Conservation (phyloP, 2,113 vertebrate species). For the Columbina picui region DNA sequence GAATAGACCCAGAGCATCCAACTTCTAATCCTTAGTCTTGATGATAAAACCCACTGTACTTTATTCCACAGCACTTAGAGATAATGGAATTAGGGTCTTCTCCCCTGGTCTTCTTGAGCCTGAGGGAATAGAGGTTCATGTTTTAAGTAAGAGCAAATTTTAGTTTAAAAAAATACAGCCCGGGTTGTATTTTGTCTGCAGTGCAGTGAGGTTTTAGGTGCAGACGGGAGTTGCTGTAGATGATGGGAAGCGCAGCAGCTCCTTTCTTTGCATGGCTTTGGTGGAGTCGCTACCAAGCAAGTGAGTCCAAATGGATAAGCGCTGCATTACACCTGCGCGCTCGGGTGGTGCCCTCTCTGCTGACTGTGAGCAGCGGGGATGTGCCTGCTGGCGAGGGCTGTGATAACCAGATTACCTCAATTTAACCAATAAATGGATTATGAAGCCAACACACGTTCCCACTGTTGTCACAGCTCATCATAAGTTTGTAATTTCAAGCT, state of each 20-base stretch:
- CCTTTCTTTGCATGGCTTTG: neutral
- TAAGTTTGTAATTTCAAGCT: conserved; percentile 31
- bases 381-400: conserved; percentile 47
- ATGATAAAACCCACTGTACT: neutral
- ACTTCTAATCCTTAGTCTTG: neutral
- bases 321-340: neutral
- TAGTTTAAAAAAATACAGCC: neutral
- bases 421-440: conserved; percentile 66
- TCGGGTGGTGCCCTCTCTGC: neutral
- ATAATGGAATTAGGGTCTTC: neutral
- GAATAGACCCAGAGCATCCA: neutral
- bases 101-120: neutral
- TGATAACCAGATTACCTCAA: conserved; percentile 61
- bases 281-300: neutral
- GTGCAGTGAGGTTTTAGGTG: rapidly evolving
- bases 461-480: conserved; percentile 44
- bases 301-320: neutral
- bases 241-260: neutral
- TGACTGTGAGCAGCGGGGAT: neutral
- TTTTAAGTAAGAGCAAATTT: neutral
- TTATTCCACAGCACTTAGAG: neutral
- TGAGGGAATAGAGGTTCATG: neutral
- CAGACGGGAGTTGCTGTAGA: neutral
- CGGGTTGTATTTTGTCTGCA: neutral
- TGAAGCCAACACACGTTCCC: conserved; percentile 42